Evolutionary conservation across 2,888 invertebrate genomes (phyloP).

Genomic region (Dicyrtomina minuta): DNA sequence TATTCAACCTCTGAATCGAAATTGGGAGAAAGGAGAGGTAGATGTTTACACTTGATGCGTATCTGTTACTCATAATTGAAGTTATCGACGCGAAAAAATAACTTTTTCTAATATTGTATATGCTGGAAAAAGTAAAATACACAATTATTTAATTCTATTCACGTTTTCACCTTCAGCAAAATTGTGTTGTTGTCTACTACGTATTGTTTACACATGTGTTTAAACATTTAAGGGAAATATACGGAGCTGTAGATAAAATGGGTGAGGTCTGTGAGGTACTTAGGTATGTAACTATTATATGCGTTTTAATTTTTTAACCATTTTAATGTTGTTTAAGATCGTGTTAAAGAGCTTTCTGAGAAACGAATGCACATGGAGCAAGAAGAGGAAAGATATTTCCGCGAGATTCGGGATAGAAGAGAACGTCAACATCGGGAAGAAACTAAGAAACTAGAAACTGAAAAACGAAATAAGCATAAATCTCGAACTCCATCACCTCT

Average conservation of each 20-base stretch:
- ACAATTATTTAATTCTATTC: too few species aligned
- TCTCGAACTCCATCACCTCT: slow-evolving; percentile 16
- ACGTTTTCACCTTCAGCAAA: too few species aligned
- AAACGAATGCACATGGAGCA: slow-evolving; percentile 60
- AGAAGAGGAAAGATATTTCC: slow-evolving; percentile 58
- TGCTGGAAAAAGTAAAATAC: too few species aligned
- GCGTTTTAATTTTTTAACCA: not conserved
- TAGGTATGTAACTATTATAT: too few species aligned
- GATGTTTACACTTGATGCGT: not conserved
- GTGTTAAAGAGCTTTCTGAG: slow-evolving; percentile 24
- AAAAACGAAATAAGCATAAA: slow-evolving; percentile 44
- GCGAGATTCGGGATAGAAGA: slow-evolving; percentile 54
- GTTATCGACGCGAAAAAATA: too few species aligned
- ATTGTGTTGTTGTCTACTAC: too few species aligned
- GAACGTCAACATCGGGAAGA: slow-evolving; percentile 45
- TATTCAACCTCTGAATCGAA: not conserved
- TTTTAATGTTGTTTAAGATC: not conserved
- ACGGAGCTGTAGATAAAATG: too few species aligned
- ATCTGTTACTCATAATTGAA: too few species aligned
- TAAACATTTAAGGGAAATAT: too few species aligned
- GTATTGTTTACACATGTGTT: too few species aligned
- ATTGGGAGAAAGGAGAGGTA: slow-evolving; percentile 7
- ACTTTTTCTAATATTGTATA: not conserved
- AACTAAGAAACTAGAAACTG: slow-evolving; percentile 34
- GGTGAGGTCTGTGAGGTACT: too few species aligned